Percentiles rank a stretch among this genome's conserved stretches.
Evolutionary conservation across 2,113 vertebrate species (phyloP).

Genomic region (Muntiacus reevesi): DNA sequence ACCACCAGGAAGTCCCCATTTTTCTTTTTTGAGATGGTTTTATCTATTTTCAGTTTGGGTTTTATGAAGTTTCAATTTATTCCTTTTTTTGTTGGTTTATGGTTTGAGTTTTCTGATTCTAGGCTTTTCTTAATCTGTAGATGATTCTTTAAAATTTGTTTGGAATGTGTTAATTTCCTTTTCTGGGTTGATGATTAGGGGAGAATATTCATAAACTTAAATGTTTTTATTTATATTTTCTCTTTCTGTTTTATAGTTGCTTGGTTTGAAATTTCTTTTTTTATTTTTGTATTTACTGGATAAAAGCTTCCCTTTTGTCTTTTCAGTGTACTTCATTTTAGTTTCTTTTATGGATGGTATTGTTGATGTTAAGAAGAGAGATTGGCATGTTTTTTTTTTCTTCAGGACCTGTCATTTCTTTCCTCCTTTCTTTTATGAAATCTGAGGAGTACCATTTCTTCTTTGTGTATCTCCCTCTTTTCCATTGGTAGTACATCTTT

Average conservation of each 20-base stretch:
- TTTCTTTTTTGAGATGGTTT: background rate
- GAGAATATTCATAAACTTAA: background rate
- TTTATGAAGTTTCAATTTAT: background rate
- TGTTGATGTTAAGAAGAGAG: background rate
- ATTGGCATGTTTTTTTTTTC: background rate
- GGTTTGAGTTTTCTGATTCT: background rate
- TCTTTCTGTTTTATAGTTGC: background rate
- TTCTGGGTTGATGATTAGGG: background rate
- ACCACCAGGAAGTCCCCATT: background rate
- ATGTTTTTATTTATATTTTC: background rate
- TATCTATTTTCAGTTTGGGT: background rate
- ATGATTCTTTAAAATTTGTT: background rate
- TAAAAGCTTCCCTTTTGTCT: background rate
- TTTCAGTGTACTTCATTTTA: background rate
- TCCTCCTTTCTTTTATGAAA: background rate
- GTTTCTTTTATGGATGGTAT: background rate
- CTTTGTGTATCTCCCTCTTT: background rate
- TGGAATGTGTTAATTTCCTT: background rate
- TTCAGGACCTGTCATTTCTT: background rate
- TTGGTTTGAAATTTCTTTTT: background rate
- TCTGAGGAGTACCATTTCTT: background rate
- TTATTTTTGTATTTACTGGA: background rate
- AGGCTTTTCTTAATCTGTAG: background rate
- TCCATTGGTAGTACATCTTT: background rate
- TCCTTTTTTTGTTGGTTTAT: background rate